Base-by-base conservation (phyloP, 2,888 invertebrate genomes). In the Orgyia antiqua region DNA sequence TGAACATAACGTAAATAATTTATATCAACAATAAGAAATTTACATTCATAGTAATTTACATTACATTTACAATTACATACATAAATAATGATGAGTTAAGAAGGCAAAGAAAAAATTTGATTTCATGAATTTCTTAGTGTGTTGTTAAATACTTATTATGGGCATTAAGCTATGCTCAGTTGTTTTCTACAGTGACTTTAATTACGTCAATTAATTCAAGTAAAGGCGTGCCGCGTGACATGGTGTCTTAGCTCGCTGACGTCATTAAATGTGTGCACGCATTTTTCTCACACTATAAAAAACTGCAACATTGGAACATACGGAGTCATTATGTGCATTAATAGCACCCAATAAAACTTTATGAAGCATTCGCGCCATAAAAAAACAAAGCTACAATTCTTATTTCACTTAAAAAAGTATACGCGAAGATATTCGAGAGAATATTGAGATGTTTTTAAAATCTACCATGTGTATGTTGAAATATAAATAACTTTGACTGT, bases 171-270 rank as follows among this genome's bases (percentile, higher is more conserved):
- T 64, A 56, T 65, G 51, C 68, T 62, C 59, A 64, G 76, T 78
- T 80, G 72, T 82, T 79, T 83, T 82, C 75, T 77, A 68, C 69
- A 67, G 51, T 54, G 65, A 15, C 15, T 4, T n/a, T 78, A 82
- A 83, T 80, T 77, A 61, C 68, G 51, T 61, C 74, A 77, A 86
- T 84, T 84, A 84, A 79, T 72, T 73, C 75, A 50, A 68, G 74
- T 67, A 68, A 65, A 72, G 59, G 52, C 69, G 63, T 56, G 52
- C 60, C 59, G 71, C 71, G 66, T 71, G 73, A 73, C 71, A 68
- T 52, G 59, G 62, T 66, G 52, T 54, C 51, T 43, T 57, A 51
- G 54, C 45, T 47, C 42, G 58, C 65, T 75, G 71, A 71, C 77
- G 72, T 74, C 71, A 71, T 68, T 67, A 67, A 54, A 70, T 76